phyloP scores from a whole-genome alignment of 2,797 vertebrate genomes.

The Neosilurus hyrtlii region DNA sequence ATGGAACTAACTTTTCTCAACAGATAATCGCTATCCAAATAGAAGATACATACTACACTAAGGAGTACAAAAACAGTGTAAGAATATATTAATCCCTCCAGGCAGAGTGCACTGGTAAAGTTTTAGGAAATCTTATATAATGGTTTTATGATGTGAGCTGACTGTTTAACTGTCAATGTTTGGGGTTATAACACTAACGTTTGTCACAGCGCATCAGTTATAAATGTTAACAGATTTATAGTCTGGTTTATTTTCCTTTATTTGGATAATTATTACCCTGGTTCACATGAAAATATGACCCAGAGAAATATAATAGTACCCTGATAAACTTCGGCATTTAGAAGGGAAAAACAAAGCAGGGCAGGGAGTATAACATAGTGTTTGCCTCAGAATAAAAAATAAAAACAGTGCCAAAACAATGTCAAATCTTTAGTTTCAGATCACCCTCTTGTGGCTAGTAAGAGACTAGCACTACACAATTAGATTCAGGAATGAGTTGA shows the following conservation, averaged over 20 bases:
- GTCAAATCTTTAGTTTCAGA: not conserved
- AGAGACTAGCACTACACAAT: not conserved
- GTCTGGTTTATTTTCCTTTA: not conserved
- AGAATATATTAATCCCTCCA: not conserved
- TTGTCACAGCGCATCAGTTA: not conserved
- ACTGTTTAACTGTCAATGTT: not conserved
- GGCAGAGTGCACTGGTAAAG: not conserved
- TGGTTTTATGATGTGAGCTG: not conserved
- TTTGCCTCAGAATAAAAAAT: not conserved
- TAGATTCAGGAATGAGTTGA: not conserved
- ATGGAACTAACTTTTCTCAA: not conserved
- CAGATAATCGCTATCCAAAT: not conserved
- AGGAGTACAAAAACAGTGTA: not conserved
- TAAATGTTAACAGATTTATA: too few species aligned
- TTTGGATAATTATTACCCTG: not conserved
- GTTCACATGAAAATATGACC: not conserved
- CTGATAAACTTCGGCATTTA: not conserved
- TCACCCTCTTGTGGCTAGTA: slow-evolving; percentile 13
- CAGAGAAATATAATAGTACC: not conserved
- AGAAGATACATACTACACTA: not conserved
- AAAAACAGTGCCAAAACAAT: too few species aligned
- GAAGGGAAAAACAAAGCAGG: not conserved
- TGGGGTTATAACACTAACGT: not conserved
- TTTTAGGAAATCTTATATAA: not conserved
- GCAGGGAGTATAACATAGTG: not conserved